A percentile compares a stretch with the other conserved stretches of the same genome.
Evolutionary conservation across 2,797 vertebrate genomes (phyloP).

Genomic region (Apogon hyalosoma): DNA sequence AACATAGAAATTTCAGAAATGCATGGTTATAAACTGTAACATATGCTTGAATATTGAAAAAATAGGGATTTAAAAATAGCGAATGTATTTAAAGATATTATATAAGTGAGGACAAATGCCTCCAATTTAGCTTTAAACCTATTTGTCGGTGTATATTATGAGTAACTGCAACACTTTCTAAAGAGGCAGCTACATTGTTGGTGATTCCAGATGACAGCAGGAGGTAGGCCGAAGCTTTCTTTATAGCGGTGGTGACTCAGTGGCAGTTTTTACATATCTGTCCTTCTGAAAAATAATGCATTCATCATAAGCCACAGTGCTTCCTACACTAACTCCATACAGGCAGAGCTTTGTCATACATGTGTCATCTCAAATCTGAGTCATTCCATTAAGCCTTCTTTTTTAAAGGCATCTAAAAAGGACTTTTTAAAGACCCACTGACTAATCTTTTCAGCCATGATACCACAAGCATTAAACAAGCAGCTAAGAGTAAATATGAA

Average conservation of each 20-base stretch:
- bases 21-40: too few species aligned
- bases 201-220: not conserved
- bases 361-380: slow-evolving; percentile 28
- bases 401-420: slow-evolving; percentile 19
- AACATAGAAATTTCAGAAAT: too few species aligned
- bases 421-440: not conserved
- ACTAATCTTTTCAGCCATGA: not conserved
- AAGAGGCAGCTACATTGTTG: not conserved
- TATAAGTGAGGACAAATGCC: too few species aligned
- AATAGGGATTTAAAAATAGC: too few species aligned
- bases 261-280: slow-evolving; percentile 15
- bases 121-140: too few species aligned
- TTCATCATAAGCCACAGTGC: slow-evolving; percentile 16
- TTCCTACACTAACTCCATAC: slow-evolving; percentile 8
- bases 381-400: slow-evolving; percentile 15
- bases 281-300: slow-evolving; percentile 16
- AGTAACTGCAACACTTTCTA: not conserved
- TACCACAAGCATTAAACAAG: slow-evolving; percentile 3
- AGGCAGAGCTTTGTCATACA: not conserved
- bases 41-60: too few species aligned
- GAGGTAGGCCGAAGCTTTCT: not conserved
- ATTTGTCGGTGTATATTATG: not conserved
- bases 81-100: too few species aligned
- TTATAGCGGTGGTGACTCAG: slow-evolving; percentile 34
- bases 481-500: not conserved